phyloP scores from a whole-genome alignment of 2,888 invertebrate genomes.

The Lingula anatina region DNA sequence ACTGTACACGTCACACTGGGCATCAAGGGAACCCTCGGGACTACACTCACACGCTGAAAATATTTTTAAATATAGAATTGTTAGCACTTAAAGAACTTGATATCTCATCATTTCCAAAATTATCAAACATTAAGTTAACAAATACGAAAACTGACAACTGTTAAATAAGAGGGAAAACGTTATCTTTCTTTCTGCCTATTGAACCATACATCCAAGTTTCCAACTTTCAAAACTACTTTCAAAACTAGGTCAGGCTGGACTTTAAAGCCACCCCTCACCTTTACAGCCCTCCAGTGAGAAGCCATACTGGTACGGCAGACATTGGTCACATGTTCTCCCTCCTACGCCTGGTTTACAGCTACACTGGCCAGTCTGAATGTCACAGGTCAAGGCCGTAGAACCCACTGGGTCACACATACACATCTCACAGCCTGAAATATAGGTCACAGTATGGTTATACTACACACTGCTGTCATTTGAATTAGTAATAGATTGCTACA shows the following conservation, averaged over 20 bases:
- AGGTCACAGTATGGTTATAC: background rate
- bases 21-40: slow-evolving; percentile 69
- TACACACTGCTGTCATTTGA: no score
- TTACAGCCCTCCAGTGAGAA: slow-evolving; percentile 55
- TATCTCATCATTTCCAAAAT: no score
- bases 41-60: slow-evolving; percentile 78
- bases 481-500: no score
- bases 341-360: slow-evolving; percentile 62
- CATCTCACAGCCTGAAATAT: slow-evolving; percentile 59
- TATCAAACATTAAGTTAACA: no score
- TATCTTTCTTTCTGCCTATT: no score
- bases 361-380: slow-evolving; percentile 79
- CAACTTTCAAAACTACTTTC: no score
- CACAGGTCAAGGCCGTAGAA: slow-evolving; percentile 75
- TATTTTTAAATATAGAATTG: slow-evolving; percentile 1
- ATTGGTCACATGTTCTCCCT: slow-evolving; percentile 55
- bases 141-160: no score
- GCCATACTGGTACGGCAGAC: slow-evolving; percentile 54
- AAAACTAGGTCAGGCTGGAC: no score
- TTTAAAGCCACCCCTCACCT: slow-evolving; percentile 31
- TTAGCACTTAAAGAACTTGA: no score
- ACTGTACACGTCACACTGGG: slow-evolving; percentile 77
- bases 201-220: no score
- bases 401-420: slow-evolving; percentile 89
- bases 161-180: no score